Evolutionary conservation across 2,888 invertebrate genomes (phyloP).

Genomic region (Drosophila mimetica): DNA sequence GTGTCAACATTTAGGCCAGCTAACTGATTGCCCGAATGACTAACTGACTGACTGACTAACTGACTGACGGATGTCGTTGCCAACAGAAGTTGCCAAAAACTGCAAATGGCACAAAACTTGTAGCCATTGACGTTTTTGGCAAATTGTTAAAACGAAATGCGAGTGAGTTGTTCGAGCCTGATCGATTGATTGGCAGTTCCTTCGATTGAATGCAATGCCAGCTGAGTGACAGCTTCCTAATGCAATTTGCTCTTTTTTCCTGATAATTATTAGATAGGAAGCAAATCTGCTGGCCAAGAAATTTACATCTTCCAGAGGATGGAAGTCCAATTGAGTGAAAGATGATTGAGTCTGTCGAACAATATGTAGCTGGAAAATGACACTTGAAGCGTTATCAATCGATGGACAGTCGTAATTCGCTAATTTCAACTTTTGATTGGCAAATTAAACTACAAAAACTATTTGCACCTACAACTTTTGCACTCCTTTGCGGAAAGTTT

Average conservation of each 20-base stretch:
- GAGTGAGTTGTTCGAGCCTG: conserved; percentile 53
- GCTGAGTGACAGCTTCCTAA: conserved; percentile 29
- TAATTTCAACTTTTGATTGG: conserved; percentile 47
- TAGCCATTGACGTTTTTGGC: conserved; percentile 25
- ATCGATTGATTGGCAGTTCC: conserved; percentile 46
- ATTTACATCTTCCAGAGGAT: background rate
- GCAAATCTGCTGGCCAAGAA: background rate
- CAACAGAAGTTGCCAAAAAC: conserved; percentile 46
- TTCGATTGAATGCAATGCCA: conserved; percentile 28
- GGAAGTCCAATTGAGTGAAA: background rate
- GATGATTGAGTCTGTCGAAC: background rate
- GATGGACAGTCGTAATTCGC: conserved; percentile 26
- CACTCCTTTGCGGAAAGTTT: conserved; percentile 45
- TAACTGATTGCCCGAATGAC: conserved; percentile 40
- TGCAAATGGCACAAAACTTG: conserved; percentile 35
- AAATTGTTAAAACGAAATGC: conserved; percentile 50
- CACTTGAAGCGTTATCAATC: conserved; percentile 20
- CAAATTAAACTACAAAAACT: conserved; percentile 52
- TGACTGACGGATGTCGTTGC: conserved; percentile 41
- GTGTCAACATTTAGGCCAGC: conserved; percentile 58
- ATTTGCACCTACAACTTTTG: conserved; percentile 50
- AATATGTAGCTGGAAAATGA: conserved; percentile 6
- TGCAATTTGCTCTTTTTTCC: conserved; percentile 9
- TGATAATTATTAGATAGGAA: conserved; percentile 3
- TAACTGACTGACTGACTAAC: conserved; percentile 28